phyloP scores from a whole-genome alignment of 2,113 vertebrate genomes.

The Vimba vimba region DNA sequence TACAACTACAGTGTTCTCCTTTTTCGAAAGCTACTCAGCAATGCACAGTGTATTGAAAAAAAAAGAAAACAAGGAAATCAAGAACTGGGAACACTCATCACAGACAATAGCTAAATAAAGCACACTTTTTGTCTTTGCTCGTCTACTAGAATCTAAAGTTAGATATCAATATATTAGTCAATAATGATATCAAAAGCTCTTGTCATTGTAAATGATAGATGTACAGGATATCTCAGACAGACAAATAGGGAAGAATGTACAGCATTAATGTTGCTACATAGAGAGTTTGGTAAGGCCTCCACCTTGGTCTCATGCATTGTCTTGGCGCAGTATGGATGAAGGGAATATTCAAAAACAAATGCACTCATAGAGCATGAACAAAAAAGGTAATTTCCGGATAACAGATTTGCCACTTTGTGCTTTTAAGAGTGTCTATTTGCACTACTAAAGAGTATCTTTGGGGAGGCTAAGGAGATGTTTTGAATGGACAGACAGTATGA shows the following conservation, averaged over 20 bases:
- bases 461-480: constrained; percentile 68
- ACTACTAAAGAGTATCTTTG: constrained; percentile 74
- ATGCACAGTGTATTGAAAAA: constrained; percentile 47
- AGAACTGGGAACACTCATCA: constrained; percentile 44
- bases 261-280: constrained; percentile 56
- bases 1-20: constrained; percentile 66
- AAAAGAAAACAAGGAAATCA: not conserved
- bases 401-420: constrained; percentile 74
- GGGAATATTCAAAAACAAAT: constrained; percentile 65
- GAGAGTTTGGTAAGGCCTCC: constrained; percentile 76
- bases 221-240: constrained; percentile 37
- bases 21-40: constrained; percentile 60
- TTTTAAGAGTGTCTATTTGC: constrained; percentile 74
- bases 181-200: constrained; percentile 44
- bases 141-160: constrained; percentile 53
- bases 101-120: constrained; percentile 59
- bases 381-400: constrained; percentile 9
- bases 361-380: constrained; percentile 57
- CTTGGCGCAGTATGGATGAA: constrained; percentile 71
- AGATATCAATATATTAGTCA: constrained; percentile 39
- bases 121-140: constrained; percentile 43
- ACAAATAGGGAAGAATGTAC: constrained; percentile 52
- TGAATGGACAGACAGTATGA: not conserved
- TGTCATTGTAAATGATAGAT: constrained; percentile 28
- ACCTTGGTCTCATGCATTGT: constrained; percentile 80